Base-by-base conservation (phyloP, 1,140 invertebrate genomes). In the Doryteuthis pealeii region DNA sequence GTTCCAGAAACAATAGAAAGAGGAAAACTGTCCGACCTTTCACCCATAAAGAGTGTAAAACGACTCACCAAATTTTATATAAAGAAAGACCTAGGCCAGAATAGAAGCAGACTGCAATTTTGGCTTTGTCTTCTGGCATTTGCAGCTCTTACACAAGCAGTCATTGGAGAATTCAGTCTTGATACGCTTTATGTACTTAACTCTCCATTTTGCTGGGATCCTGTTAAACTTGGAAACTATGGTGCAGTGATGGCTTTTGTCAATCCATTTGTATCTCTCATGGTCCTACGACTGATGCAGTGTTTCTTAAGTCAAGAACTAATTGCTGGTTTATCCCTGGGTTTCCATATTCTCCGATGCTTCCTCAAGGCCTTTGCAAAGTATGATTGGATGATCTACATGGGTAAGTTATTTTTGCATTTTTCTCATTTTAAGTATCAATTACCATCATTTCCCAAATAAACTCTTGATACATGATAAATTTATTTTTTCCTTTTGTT, bases 121-220 rank as follows among this genome's bases (percentile, higher is more conserved):
- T 68, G 66, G 66, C 22, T 68, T 8, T 68, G 66, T 33, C 10
- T 68, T 26, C 30, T 68, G 30, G 66, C 66, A 22, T 68, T 68
- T 68, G 66, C 66, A 30, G 32, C 66, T 22, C 31, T 68, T 26
- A 28, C 66, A 12, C 66, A 68, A 33, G 12, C n/a, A 10, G 26
- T 65, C 8, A 26, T 77, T 30, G 76, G 76, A 31, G 33, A 62
- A 69, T 4, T 32, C 5, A 18, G 15, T 10, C 45, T 77, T 30
- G 76, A 77, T 32, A 62, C 43, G 15, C 70, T 77, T 1, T 77
- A 74, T 62, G 54, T 72, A 18, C 45, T 74, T 10, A 77, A 73
- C 72, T 49, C 58, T 1, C 76, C 76, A 35, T 74, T 74, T 65
- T 77, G 76, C 32, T 77, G 76, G 76, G 62, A 69, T 45, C 72